Percentiles rank a stretch among this genome's conserved stretches.
Evolutionary conservation across 2,888 invertebrate species (phyloP).

Genomic region (Julus scanicus): DNA sequence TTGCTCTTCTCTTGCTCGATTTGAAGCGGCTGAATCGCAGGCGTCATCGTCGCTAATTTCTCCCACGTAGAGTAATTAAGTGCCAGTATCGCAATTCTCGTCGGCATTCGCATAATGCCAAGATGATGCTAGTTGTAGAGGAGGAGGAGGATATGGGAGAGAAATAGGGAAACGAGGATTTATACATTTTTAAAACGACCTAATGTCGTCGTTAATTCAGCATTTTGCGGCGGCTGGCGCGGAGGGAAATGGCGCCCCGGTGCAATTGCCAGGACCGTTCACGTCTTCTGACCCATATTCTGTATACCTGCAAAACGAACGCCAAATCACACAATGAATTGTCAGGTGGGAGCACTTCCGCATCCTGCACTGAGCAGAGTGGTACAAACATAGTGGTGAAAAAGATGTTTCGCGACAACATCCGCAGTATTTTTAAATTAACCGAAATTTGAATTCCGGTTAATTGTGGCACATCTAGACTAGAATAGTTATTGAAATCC

Average conservation of each 20-base stretch:
- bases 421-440: too few species aligned
- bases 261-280: not conserved
- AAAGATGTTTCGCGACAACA: too few species aligned
- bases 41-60: slow-evolving; percentile 34
- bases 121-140: not conserved
- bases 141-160: not conserved
- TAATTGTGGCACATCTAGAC: too few species aligned
- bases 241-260: not conserved
- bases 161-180: not conserved
- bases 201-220: not conserved
- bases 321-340: too few species aligned
- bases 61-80: slow-evolving; percentile 37
- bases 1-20: too few species aligned
- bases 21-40: not conserved
- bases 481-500: too few species aligned
- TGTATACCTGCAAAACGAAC: not conserved
- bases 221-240: not conserved
- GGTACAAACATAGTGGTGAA: too few species aligned
- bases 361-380: too few species aligned
- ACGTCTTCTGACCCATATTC: not conserved
- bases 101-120: not conserved
- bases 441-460: too few species aligned
- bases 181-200: not conserved
- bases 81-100: not conserved
- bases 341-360: too few species aligned